A percentile compares a stretch with the other conserved stretches of the same genome.
phyloP scores from a whole-genome alignment of 2,888 invertebrate genomes.

The Hirtodrosophila trivittata region DNA sequence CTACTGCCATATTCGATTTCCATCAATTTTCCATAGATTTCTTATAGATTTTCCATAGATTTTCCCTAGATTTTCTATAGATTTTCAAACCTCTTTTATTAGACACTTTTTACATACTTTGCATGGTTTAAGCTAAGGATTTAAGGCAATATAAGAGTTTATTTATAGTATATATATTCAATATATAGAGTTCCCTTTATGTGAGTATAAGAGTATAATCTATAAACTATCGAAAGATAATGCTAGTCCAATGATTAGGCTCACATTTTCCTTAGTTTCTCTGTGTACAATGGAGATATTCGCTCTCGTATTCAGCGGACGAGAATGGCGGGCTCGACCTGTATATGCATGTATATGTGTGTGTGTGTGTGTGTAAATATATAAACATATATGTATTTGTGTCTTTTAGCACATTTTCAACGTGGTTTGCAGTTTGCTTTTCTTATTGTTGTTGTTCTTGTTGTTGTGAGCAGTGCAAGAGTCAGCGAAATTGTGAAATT shows the following conservation, averaged over 20 bases:
- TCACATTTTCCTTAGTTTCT: neutral
- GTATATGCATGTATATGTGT: neutral
- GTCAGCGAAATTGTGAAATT: constrained; percentile 46
- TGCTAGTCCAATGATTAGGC: too few relatives aligned
- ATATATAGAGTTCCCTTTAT: too few relatives aligned
- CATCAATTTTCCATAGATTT: too few relatives aligned
- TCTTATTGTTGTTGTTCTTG: constrained; percentile 11
- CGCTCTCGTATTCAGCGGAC: constrained; percentile 5
- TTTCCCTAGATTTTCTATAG: too few relatives aligned
- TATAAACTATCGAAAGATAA: too few relatives aligned
- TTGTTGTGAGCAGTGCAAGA: constrained; percentile 18
- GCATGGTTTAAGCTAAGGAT: too few relatives aligned
- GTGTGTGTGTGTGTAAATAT: neutral
- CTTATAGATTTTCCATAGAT: too few relatives aligned
- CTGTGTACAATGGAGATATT: constrained; percentile 7
- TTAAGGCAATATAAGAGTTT: too few relatives aligned
- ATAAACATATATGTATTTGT: constrained; percentile 12
- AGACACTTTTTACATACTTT: too few relatives aligned
- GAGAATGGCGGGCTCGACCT: constrained; percentile 32
- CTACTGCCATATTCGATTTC: too few relatives aligned
- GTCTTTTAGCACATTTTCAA: constrained; percentile 45
- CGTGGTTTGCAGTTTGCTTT: constrained; percentile 1
- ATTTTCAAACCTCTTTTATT: too few relatives aligned
- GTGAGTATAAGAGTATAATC: neutral
- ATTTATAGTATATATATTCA: too few relatives aligned